Percentiles rank a stretch among this genome's conserved stretches.
Conservation (phyloP, 2,888 invertebrate genomes). For the Leptopterna dolabrata region DNA sequence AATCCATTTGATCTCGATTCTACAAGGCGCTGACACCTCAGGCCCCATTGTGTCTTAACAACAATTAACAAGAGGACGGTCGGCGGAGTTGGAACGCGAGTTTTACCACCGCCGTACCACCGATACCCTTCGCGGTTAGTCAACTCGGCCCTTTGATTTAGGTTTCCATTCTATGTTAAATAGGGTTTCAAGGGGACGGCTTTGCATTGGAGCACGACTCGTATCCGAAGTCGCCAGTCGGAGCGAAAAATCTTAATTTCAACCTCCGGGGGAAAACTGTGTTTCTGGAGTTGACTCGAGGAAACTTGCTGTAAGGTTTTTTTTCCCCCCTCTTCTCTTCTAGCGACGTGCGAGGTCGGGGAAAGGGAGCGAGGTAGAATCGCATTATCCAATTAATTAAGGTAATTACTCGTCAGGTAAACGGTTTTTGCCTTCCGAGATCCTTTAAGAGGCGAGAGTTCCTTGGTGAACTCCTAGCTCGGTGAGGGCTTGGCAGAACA, state of each 20-base stretch:
- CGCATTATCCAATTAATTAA: conserved; percentile 26
- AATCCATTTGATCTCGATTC: conserved; percentile 36
- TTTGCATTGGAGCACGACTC: conserved; percentile 34
- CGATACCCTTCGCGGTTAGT: conserved; percentile 11
- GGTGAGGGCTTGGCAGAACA: neutral
- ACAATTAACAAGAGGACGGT: conserved; percentile 24
- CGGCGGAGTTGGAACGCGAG: conserved; percentile 10
- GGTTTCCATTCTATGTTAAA: conserved; percentile 48
- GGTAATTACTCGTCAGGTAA: conserved; percentile 1
- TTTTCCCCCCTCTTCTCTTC: too few species aligned
- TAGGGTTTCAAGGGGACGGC: neutral
- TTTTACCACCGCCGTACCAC: conserved; percentile 26
- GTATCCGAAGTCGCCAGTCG: neutral
- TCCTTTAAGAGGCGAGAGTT: neutral
- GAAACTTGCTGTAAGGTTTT: neutral
- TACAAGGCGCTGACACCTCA: conserved; percentile 32
- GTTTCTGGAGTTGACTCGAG: neutral
- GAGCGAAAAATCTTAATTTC: neutral
- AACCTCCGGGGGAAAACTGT: neutral
- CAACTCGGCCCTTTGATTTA: conserved; percentile 48
- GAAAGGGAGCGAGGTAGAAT: neutral
- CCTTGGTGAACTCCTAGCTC: neutral
- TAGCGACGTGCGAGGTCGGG: neutral
- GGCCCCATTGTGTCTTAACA: conserved; percentile 34
- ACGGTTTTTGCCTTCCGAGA: conserved; percentile 8